phyloP scores from a whole-genome alignment of 2,888 invertebrate species.

The Drosophila picticornis region DNA sequence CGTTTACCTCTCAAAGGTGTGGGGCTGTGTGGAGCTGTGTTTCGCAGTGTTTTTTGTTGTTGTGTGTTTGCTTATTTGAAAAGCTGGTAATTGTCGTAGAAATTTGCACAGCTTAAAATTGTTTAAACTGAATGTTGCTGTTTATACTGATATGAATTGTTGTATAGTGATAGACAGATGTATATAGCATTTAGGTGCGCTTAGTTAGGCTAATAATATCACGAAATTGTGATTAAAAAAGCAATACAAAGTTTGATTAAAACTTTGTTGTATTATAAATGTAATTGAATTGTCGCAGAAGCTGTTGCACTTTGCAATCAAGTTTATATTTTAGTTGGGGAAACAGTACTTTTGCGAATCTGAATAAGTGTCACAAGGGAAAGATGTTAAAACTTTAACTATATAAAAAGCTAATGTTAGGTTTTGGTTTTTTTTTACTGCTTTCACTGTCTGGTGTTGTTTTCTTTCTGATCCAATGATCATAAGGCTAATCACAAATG shows the following conservation, averaged over 20 bases:
- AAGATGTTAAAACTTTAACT: neutral
- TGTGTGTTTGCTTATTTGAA: constrained; percentile 12
- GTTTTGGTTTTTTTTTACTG: neutral
- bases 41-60: neutral
- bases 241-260: neutral
- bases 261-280: neutral
- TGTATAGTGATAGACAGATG: neutral
- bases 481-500: neutral
- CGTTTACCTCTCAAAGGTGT: constrained; percentile 42
- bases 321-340: neutral
- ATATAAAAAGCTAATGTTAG: neutral
- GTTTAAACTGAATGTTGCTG: neutral
- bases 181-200: neutral
- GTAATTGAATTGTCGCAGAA: neutral
- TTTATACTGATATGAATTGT: neutral
- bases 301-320: neutral
- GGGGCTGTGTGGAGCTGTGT: constrained; percentile 15
- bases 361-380: neutral
- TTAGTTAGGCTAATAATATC: neutral
- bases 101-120: neutral
- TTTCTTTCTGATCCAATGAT: too few species aligned
- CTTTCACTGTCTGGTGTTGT: neutral
- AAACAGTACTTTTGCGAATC: neutral
- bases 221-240: neutral
- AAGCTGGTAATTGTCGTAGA: neutral